These are phyloP conservation scores for Lithophane leautieri DNA, from an alignment of 2,888 invertebrate species.

Conservation along the genomic window DNA sequence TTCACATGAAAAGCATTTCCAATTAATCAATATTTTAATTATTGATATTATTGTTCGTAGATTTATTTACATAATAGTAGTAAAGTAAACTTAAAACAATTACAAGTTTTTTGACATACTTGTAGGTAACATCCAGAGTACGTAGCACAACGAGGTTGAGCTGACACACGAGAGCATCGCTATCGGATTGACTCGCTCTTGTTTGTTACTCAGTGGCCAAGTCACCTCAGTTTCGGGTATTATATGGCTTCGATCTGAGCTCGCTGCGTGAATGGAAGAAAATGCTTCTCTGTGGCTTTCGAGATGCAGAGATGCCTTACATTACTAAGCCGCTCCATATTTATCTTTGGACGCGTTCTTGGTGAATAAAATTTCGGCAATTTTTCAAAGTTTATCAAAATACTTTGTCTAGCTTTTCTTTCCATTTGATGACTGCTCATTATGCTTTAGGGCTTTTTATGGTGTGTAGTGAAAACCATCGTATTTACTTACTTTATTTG, in stretches of 20 bases:
- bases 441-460: background rate
- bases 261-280: background rate
- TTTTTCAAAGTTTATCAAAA: background rate
- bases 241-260: background rate
- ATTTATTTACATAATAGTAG: background rate
- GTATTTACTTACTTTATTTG: background rate
- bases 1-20: background rate
- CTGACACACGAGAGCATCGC: slow-evolving; percentile 40
- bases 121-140: background rate
- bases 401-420: background rate
- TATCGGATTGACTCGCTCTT: slow-evolving; percentile 39
- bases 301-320: background rate
- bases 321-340: background rate
- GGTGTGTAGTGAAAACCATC: background rate
- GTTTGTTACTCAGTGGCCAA: slow-evolving; percentile 29
- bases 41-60: background rate
- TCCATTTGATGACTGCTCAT: background rate
- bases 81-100: background rate
- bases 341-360: background rate
- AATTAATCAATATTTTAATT: background rate
- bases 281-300: background rate
- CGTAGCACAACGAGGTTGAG: slow-evolving; percentile 16
- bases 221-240: background rate
- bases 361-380: background rate
- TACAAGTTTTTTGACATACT: background rate